Conservation (phyloP, 2,888 invertebrate species). For the Baccha elongata region DNA sequence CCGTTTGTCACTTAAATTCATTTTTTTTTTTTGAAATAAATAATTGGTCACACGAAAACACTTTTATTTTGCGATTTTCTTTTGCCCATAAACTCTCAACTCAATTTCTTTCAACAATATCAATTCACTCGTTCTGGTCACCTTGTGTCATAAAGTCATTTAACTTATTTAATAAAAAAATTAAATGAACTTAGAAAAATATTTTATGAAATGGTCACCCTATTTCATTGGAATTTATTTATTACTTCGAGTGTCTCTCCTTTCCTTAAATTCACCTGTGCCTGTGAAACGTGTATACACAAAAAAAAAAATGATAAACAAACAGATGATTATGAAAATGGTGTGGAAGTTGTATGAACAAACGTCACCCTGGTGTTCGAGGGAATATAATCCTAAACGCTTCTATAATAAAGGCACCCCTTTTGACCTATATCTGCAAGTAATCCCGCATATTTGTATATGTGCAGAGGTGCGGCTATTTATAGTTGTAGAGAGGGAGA, state of each 20-base stretch:
- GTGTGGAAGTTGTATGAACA: constrained; percentile 33
- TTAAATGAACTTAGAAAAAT: too few relatives aligned
- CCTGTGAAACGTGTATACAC: constrained; percentile 62
- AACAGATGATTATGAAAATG: constrained; percentile 58
- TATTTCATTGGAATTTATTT: background rate
- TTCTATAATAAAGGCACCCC: constrained; percentile 27
- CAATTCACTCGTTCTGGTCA: too few relatives aligned
- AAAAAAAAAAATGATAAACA: constrained; percentile 56
- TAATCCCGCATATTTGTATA: constrained; percentile 40
- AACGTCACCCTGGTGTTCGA: constrained; percentile 1
- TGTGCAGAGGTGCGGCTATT: constrained; percentile 18
- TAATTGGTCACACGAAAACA: too few relatives aligned
- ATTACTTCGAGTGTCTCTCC: constrained; percentile 30
- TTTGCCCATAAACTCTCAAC: too few relatives aligned
- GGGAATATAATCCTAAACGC: background rate
- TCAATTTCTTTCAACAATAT: too few relatives aligned
- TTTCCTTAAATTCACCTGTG: constrained; percentile 27
- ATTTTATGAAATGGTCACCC: constrained; percentile 18
- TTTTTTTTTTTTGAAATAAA: too few relatives aligned
- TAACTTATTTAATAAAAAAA: too few relatives aligned
- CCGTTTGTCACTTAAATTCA: too few relatives aligned
- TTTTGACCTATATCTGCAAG: constrained; percentile 67
- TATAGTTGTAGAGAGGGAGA: constrained; percentile 17
- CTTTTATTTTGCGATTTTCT: too few relatives aligned
- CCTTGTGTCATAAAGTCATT: too few relatives aligned